These are phyloP conservation scores for Lepus townsendii DNA, from an alignment of 2,797 vertebrate species.

Conservation along the genomic window DNA sequence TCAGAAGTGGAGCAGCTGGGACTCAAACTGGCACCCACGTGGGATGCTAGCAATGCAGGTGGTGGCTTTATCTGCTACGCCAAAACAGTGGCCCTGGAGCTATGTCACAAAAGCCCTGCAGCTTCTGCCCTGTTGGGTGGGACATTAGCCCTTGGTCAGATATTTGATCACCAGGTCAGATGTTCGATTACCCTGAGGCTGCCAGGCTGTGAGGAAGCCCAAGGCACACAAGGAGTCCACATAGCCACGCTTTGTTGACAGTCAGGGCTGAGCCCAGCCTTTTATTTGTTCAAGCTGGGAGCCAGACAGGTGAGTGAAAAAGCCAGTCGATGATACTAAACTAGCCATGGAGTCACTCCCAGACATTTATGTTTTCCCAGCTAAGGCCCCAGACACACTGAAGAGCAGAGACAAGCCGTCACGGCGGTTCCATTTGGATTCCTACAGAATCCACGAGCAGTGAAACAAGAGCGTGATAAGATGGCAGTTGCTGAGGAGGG, in stretches of 20 bases:
- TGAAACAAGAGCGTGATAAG: not conserved
- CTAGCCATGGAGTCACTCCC: not conserved
- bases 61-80: no score
- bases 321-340: not conserved
- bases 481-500: not conserved
- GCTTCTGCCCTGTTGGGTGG: not conserved
- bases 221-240: not conserved
- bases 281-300: not conserved
- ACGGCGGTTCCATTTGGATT: not conserved
- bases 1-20: no score
- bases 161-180: not conserved
- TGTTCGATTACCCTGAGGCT: not conserved
- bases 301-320: not conserved
- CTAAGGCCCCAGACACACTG: not conserved
- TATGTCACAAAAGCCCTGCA: not conserved
- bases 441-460: no score
- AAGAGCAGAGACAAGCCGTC: not conserved
- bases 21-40: no score
- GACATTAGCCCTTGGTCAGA: not conserved
- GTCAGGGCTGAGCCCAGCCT: not conserved
- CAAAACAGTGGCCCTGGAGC: not conserved
- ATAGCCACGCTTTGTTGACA: not conserved
- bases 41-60: no score
- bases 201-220: not conserved
- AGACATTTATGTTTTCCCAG: not conserved